Percentiles rank a stretch among this genome's conserved stretches.
phyloP scores from a whole-genome alignment of 2,797 vertebrate species.

The Arctocebus calabarensis region DNA sequence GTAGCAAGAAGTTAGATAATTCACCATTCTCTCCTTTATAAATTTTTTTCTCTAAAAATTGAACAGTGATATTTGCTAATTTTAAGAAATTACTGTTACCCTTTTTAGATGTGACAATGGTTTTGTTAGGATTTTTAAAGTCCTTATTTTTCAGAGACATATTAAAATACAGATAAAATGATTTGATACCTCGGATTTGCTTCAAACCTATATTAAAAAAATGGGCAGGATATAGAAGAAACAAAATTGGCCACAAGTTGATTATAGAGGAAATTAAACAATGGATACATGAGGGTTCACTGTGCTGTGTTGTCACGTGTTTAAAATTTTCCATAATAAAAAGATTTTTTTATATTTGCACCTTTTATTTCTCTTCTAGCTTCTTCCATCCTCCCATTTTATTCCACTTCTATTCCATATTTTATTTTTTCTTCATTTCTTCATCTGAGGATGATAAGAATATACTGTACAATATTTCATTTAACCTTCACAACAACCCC shows the following conservation, averaged over 20 bases:
- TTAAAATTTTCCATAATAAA: not conserved
- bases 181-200: not conserved
- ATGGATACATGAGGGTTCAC: not conserved
- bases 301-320: not conserved
- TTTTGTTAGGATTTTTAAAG: not conserved
- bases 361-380: not conserved
- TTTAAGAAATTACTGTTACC: not conserved
- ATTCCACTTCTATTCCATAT: not conserved
- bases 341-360: not conserved
- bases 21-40: not conserved
- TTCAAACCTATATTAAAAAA: not conserved
- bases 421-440: not conserved
- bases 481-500: not conserved
- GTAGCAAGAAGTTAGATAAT: not conserved
- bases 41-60: not conserved
- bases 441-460: too few species aligned
- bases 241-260: not conserved
- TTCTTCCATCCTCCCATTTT: not conserved
- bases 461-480: not conserved
- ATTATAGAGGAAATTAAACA: not conserved
- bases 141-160: not conserved
- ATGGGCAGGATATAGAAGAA: not conserved
- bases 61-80: not conserved
- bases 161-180: not conserved
- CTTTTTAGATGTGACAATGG: not conserved